phyloP scores from a whole-genome alignment of 2,797 vertebrate genomes.

The Sebastes minor region DNA sequence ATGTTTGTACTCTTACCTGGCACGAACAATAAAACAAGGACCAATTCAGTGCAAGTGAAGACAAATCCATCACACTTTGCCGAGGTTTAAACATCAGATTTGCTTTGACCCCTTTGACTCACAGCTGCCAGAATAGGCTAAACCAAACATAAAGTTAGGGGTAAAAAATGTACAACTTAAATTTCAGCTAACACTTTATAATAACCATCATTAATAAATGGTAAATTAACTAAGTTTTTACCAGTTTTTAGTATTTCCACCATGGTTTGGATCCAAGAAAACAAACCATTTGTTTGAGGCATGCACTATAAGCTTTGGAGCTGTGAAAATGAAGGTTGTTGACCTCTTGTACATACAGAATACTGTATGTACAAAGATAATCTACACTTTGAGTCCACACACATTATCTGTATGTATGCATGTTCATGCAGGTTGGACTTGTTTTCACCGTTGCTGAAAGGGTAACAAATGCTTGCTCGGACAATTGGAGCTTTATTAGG shows the following conservation, averaged over 20 bases:
- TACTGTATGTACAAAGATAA: background rate
- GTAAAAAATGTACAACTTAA: background rate
- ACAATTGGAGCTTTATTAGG: constrained; percentile 38
- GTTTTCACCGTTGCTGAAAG: background rate
- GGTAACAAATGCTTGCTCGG: constrained; percentile 15
- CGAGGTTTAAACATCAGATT: background rate
- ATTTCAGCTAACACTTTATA: too few relatives aligned
- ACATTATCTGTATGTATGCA: background rate
- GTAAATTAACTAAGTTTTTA: too few relatives aligned
- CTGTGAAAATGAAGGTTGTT: background rate
- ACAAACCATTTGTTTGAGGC: background rate
- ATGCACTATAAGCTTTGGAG: background rate
- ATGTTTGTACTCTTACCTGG: background rate
- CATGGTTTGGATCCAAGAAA: background rate
- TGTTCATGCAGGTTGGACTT: background rate
- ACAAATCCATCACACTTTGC: background rate
- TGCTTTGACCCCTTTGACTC: background rate
- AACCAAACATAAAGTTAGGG: background rate
- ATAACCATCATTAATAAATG: too few relatives aligned
- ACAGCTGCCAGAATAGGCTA: background rate
- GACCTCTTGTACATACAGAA: background rate
- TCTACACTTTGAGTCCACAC: background rate
- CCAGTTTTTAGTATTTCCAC: background rate
- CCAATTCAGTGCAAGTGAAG: background rate
- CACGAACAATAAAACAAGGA: background rate